Conservation (phyloP, 2,113 vertebrate species). For the Reinhardtius hippoglossoides region DNA sequence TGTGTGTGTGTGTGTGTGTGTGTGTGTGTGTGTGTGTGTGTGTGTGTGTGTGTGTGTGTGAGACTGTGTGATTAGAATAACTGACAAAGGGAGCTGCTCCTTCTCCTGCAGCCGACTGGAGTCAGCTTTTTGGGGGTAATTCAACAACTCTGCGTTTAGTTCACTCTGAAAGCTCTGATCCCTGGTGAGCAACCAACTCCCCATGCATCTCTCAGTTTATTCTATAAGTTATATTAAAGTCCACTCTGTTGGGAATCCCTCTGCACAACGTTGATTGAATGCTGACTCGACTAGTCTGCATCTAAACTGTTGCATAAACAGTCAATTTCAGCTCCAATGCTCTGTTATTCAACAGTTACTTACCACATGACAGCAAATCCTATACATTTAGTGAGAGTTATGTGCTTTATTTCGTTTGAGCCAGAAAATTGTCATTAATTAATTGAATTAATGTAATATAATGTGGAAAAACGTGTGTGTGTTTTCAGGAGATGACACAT, state of each 20-base stretch:
- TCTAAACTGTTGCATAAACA: slow-evolving; percentile 36
- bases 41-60: not conserved
- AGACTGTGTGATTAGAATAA: slow-evolving; percentile 43
- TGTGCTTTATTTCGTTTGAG: slow-evolving; percentile 7
- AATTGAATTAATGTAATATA: not conserved
- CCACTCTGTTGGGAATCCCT: slow-evolving; percentile 14
- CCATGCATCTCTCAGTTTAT: slow-evolving; percentile 22
- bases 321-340: slow-evolving; percentile 22
- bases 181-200: slow-evolving; percentile 46
- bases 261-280: slow-evolving; percentile 46
- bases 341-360: slow-evolving; percentile 24
- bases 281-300: slow-evolving; percentile 56
- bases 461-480: slow-evolving; percentile 19
- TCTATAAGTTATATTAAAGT: slow-evolving; percentile 42
- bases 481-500: slow-evolving; percentile 89
- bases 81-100: too few relatives aligned
- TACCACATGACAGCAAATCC: not conserved
- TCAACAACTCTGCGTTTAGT: slow-evolving; percentile 52
- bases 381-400: not conserved
- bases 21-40: too few relatives aligned
- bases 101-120: slow-evolving; percentile 31
- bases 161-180: slow-evolving; percentile 35
- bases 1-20: too few relatives aligned
- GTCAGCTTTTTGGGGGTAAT: slow-evolving; percentile 64
- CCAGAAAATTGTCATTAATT: not conserved